phyloP scores from a whole-genome alignment of 2,113 vertebrate species.

The Euleptes europaea region DNA sequence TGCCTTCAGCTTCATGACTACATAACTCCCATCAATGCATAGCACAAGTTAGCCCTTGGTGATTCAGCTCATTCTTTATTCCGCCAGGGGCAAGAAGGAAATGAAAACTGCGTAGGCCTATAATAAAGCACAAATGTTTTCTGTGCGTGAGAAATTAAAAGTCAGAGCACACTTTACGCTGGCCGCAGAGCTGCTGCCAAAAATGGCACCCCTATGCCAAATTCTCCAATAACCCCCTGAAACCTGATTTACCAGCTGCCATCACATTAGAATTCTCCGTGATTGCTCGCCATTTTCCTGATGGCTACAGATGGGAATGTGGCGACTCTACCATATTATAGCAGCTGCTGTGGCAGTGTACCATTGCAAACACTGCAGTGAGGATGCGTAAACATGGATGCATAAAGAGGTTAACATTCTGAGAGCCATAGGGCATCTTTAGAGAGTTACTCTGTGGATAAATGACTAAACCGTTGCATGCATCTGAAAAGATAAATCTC shows the following conservation, averaged over 20 bases:
- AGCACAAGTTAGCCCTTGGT: conserved; percentile 15
- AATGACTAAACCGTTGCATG: neutral
- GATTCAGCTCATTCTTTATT: conserved; percentile 38
- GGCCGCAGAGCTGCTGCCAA: neutral
- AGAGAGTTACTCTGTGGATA: neutral
- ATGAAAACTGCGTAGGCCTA: conserved; percentile 34
- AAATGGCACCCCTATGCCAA: neutral
- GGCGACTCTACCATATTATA: neutral
- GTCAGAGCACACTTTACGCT: neutral
- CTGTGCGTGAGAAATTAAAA: conserved; percentile 51
- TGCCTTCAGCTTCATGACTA: neutral
- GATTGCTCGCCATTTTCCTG: neutral
- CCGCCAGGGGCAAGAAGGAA: neutral
- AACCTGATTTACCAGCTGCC: neutral
- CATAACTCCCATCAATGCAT: conserved; percentile 8
- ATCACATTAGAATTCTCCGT: neutral
- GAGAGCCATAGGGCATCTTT: neutral
- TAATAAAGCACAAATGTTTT: conserved; percentile 24
- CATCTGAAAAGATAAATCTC: neutral
- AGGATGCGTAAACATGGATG: neutral
- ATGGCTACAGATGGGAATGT: neutral
- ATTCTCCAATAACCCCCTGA: neutral
- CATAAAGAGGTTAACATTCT: neutral
- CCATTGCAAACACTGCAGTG: neutral
- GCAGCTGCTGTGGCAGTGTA: too few relatives aligned